These are phyloP conservation scores for Arizona elegans DNA, from an alignment of 2,113 vertebrate species.

Conservation along the genomic window DNA sequence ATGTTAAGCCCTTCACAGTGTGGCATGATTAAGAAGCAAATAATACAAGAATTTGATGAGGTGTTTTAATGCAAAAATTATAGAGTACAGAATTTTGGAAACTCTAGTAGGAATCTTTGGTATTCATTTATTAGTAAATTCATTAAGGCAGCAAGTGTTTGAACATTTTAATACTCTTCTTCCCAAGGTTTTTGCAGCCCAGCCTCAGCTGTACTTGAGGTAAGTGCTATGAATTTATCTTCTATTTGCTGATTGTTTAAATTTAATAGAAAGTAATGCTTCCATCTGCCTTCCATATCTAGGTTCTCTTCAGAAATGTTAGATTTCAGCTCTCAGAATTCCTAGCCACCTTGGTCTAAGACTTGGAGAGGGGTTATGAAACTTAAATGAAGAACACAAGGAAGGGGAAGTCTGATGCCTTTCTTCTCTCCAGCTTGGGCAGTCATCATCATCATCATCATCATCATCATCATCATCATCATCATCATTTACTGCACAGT, in stretches of 20 bases:
- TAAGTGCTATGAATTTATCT: neutral
- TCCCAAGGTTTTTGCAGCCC: neutral
- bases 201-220: neutral
- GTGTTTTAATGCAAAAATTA: neutral
- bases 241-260: neutral
- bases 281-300: neutral
- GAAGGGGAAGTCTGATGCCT: neutral
- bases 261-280: neutral
- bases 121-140: neutral
- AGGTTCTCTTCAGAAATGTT: neutral
- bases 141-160: neutral
- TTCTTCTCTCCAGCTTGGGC: neutral
- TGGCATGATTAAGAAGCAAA: neutral
- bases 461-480: neutral
- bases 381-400: neutral
- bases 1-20: neutral
- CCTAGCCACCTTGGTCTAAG: neutral
- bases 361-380: neutral
- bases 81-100: neutral
- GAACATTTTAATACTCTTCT: neutral
- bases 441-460: neutral
- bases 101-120: neutral
- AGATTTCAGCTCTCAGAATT: neutral
- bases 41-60: neutral
- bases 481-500: neutral